Evolutionary conservation across 2,888 invertebrate species (phyloP).

Genomic region (Gymnocheta viridis): DNA sequence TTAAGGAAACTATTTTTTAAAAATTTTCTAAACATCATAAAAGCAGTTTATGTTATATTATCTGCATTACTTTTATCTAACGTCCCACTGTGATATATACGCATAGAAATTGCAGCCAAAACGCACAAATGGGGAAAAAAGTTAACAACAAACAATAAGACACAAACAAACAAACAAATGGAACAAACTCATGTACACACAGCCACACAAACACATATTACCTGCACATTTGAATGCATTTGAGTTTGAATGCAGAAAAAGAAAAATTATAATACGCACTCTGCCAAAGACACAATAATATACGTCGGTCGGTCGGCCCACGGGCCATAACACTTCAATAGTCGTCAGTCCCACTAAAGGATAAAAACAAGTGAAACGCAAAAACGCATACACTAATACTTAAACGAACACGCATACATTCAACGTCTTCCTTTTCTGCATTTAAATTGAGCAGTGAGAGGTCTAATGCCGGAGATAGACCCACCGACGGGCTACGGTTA

Average conservation of each 20-base stretch:
- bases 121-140: slow-evolving; percentile 54
- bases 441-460: background rate
- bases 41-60: too few species aligned
- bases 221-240: slow-evolving; percentile 13
- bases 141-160: slow-evolving; percentile 33
- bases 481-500: slow-evolving; percentile 1
- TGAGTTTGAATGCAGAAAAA: slow-evolving; percentile 18
- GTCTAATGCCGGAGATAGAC: slow-evolving; percentile 18
- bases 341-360: slow-evolving; percentile 61
- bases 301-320: slow-evolving; percentile 59
- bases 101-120: slow-evolving; percentile 55
- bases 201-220: background rate
- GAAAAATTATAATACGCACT: slow-evolving; percentile 58
- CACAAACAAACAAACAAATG: slow-evolving; percentile 53
- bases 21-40: too few species aligned
- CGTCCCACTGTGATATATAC: slow-evolving; percentile 32
- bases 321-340: slow-evolving; percentile 69
- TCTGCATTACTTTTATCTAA: background rate
- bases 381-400: slow-evolving; percentile 27
- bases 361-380: slow-evolving; percentile 43
- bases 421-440: slow-evolving; percentile 15
- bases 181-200: slow-evolving; percentile 11
- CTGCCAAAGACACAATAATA: slow-evolving; percentile 56
- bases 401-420: background rate
- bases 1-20: too few species aligned